Conservation (phyloP, 1,140 invertebrate species). For the Zaprionus camerounensis region DNA sequence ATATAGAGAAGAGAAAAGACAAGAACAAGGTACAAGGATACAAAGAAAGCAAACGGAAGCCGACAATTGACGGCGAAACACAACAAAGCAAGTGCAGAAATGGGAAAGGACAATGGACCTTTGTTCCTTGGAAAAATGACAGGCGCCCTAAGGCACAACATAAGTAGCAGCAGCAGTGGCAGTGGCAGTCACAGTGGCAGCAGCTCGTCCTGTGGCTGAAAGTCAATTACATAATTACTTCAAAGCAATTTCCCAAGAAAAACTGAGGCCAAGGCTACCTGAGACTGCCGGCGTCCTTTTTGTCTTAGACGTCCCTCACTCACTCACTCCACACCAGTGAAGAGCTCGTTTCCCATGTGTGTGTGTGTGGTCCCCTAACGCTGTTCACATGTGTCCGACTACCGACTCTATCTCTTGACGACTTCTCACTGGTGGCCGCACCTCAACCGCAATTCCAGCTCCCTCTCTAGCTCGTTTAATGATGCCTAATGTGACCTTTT, state of each 20-base stretch:
- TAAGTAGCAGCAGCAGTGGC: conserved; percentile 1
- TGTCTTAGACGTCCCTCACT: conserved; percentile 30
- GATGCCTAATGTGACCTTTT: conserved; percentile 72
- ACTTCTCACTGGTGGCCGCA: conserved; percentile 35
- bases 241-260: conserved; percentile 69
- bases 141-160: conserved; percentile 37
- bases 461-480: conserved; percentile 50
- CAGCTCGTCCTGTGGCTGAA: conserved; percentile 42
- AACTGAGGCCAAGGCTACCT: conserved; percentile 47
- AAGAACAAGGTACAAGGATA: background rate
- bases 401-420: conserved; percentile 5
- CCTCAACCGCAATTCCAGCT: conserved; percentile 53
- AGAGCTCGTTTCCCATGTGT: background rate
- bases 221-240: conserved; percentile 79
- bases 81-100: conserved; percentile 29
- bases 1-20: conserved; percentile 12
- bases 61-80: conserved; percentile 62
- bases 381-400: conserved; percentile 6
- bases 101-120: conserved; percentile 50
- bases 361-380: conserved; percentile 45
- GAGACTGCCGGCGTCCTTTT: conserved; percentile 16
- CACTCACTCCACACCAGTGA: conserved; percentile 2
- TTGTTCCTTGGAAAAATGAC: conserved; percentile 59
- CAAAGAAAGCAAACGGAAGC: conserved; percentile 69
- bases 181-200: background rate